Base-by-base conservation (phyloP, 2,797 vertebrate species). In the Myripristis murdjan region DNA sequence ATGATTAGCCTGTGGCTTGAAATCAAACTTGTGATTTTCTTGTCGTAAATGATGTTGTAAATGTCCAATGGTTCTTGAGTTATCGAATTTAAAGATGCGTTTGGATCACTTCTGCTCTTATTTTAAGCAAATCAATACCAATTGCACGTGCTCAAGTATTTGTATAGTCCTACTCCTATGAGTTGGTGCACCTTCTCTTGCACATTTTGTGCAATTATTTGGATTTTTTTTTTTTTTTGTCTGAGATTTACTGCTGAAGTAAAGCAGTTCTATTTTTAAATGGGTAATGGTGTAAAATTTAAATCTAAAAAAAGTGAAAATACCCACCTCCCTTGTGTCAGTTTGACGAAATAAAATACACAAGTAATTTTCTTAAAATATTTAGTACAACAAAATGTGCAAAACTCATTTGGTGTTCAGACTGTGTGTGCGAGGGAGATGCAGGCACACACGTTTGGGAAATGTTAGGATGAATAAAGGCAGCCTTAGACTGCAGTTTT, bases 131-230 rank as follows among this genome's bases (percentile, higher is more conserved):
- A 64, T 75, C 63, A 14, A 33, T 75, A 79, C 68, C 57, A 58
- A 55, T 53, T 80, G 77, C 71, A 77, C 68, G 31, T 70, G 41
- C 62, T 73, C 4, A 55, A 31, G 28, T 81, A 44, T 79, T 77
- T 58, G 54, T 49, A 31, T 68, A 49, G 46, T 37, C 49, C 15
- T 51, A 58, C 37, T 41, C 16, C n/a, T 22, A 22, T 18, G 5
- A 41, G n/a, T 72, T 72, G 0, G 57, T 56, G 69, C 79, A 83
- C 73, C 71, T 83, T 55, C 63, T 86, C 54, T 73, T 79, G 83
- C 80, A 82, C 79, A 70, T 86, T 86, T 74, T 71, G 31, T 41
- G 11, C 54, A 48, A 18, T 22, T 46, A 9, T 43, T 59, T 54
- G 49, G 23, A 57, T 46, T 22, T 77, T 55, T 68, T 64, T 66